Percentiles rank a stretch among this genome's conserved stretches.
Conservation (phyloP, 2,888 invertebrate species). For the Steinernema scapterisci region DNA sequence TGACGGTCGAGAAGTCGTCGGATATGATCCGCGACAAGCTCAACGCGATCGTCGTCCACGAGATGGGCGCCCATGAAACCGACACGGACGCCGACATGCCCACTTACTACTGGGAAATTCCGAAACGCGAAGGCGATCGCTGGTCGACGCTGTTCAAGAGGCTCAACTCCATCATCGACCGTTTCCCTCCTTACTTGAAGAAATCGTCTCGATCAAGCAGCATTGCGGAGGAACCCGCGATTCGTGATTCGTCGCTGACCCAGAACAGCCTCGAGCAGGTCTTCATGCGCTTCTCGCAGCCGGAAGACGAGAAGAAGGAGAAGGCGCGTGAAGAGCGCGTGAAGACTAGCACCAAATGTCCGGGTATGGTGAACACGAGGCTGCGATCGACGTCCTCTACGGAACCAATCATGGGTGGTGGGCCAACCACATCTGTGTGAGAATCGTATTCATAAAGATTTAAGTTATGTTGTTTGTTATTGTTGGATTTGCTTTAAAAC, state of each 20-base stretch:
- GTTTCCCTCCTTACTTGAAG: not conserved
- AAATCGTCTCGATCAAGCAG: not conserved
- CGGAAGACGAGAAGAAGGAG: not conserved
- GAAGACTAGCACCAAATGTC: constrained; percentile 9
- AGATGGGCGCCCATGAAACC: constrained; percentile 13
- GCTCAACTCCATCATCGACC: constrained; percentile 51
- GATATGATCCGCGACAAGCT: constrained; percentile 20
- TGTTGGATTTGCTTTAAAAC: not conserved
- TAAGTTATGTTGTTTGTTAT: not conserved
- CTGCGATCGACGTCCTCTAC: constrained; percentile 7
- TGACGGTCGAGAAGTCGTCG: constrained; percentile 44
- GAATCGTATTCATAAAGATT: not conserved
- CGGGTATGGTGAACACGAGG: constrained; percentile 9
- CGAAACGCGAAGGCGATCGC: constrained; percentile 44
- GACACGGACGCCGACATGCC: constrained; percentile 30
- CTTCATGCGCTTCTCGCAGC: constrained; percentile 53
- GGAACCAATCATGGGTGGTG: constrained; percentile 21
- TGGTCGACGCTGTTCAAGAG: constrained; percentile 55
- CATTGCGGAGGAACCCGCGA: constrained; percentile 38
- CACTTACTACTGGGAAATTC: constrained; percentile 50
- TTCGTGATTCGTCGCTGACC: constrained; percentile 61
- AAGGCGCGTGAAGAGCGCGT: not conserved
- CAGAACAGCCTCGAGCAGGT: constrained; percentile 65
- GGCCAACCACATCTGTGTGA: constrained; percentile 18
- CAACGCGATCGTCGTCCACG: constrained; percentile 20